A percentile compares a stretch with the other conserved stretches of the same genome.
These are phyloP conservation scores for Xanthorhoe spadicearia DNA, from an alignment of 2,888 invertebrate species.

Conservation along the genomic window DNA sequence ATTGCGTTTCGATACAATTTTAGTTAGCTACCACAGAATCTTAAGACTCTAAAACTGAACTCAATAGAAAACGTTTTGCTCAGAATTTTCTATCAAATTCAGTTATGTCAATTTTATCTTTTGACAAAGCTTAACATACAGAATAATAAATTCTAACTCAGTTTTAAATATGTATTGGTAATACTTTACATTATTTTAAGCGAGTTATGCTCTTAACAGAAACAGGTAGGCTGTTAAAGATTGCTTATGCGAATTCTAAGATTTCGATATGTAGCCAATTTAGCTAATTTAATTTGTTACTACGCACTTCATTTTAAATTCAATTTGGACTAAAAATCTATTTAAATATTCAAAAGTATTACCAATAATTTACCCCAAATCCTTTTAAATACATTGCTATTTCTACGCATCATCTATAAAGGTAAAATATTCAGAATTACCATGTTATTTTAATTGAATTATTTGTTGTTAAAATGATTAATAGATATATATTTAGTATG, in stretches of 20 bases:
- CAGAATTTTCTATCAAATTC: constrained; percentile 37
- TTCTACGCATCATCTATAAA: too few relatives aligned
- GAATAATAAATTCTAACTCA: constrained; percentile 9
- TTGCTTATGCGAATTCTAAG: not conserved
- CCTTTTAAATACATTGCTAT: too few relatives aligned
- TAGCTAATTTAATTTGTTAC: too few relatives aligned
- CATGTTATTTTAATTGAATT: too few relatives aligned
- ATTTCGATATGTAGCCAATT: too few relatives aligned
- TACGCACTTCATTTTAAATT: too few relatives aligned
- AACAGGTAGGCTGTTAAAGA: not conserved
- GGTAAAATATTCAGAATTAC: too few relatives aligned
- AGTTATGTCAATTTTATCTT: constrained; percentile 14
- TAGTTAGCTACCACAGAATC: constrained; percentile 25
- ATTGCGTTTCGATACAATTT: constrained; percentile 23
- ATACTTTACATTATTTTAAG: constrained; percentile 9
- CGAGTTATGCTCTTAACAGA: not conserved
- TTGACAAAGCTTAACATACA: constrained; percentile 24
- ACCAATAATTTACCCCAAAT: too few relatives aligned
- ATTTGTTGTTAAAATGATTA: too few relatives aligned
- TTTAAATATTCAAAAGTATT: too few relatives aligned
- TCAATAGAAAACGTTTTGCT: constrained; percentile 44
- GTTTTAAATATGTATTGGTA: constrained; percentile 17
- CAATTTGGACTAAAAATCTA: too few relatives aligned
- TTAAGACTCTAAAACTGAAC: constrained; percentile 15
- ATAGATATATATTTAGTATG: too few relatives aligned